These are phyloP conservation scores for Heterocephalus glaber DNA, from an alignment of 2,113 vertebrate genomes.

Conservation along the genomic window DNA sequence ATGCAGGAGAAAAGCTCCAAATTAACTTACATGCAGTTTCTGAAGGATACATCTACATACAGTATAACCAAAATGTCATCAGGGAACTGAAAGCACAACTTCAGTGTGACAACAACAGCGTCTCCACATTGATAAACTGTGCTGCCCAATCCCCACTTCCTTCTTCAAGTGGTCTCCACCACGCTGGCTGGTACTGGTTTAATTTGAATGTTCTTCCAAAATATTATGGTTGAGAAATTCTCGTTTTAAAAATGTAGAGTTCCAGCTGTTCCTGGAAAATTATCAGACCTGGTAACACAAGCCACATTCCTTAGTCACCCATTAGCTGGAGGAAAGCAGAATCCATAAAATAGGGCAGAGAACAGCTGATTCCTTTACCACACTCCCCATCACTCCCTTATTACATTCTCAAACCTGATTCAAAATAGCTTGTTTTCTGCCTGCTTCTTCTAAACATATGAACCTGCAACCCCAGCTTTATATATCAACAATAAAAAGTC, in stretches of 20 bases:
- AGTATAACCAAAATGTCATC: background rate
- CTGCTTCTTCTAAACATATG: background rate
- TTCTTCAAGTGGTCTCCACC: background rate
- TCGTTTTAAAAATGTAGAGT: background rate
- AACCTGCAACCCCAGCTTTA: background rate
- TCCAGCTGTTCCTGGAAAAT: background rate
- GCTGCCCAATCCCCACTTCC: background rate
- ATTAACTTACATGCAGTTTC: background rate
- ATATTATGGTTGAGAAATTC: background rate
- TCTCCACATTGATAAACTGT: accelerated
- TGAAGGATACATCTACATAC: background rate
- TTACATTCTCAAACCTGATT: background rate
- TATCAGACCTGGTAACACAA: background rate
- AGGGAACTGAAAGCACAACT: background rate
- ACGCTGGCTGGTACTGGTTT: background rate
- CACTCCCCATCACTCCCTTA: background rate
- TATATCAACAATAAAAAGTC: background rate
- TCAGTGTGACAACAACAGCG: no score
- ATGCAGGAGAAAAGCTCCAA: background rate
- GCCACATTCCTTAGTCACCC: background rate
- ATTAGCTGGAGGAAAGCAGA: background rate
- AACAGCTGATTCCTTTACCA: background rate
- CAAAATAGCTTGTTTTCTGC: background rate
- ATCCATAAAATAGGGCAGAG: background rate
- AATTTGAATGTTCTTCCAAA: slow-evolving; percentile 21